A percentile compares a stretch with the other conserved stretches of the same genome.
phyloP scores from a whole-genome alignment of 2,888 invertebrate species.

The Ecliptopera silaceata region DNA sequence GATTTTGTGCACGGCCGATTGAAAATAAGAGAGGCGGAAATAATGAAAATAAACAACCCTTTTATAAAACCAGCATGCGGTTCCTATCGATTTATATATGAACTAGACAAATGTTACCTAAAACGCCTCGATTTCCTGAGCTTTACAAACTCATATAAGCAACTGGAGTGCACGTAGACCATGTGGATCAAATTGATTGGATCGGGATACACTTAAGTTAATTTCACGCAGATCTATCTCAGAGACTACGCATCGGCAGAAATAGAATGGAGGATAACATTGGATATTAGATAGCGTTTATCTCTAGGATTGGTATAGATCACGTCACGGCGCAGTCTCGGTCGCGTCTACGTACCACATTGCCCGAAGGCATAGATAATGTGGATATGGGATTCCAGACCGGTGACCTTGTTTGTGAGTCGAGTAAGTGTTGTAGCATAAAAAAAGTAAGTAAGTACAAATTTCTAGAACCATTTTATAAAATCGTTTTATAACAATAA shows the following conservation, averaged over 20 bases:
- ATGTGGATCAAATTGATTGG: constrained; percentile 6
- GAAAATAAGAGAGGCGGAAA: constrained; percentile 42
- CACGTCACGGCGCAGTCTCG: constrained; percentile 51
- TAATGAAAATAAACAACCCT: constrained; percentile 26
- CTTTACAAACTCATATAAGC: neutral
- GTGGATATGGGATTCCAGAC: constrained; percentile 42
- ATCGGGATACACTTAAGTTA: constrained; percentile 10
- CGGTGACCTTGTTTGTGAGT: constrained; percentile 48
- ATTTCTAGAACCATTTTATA: too few relatives aligned
- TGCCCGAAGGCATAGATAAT: constrained; percentile 49
- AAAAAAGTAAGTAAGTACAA: too few relatives aligned
- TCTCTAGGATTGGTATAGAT: constrained; percentile 53
- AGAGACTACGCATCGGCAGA: constrained; percentile 6
- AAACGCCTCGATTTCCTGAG: neutral
- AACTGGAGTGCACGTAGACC: constrained; percentile 9
- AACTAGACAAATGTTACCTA: constrained; percentile 6
- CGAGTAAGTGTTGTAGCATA: neutral
- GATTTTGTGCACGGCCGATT: constrained; percentile 51
- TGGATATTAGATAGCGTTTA: constrained; percentile 53
- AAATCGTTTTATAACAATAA: too few relatives aligned
- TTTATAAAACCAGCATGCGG: constrained; percentile 11
- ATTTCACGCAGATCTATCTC: constrained; percentile 10
- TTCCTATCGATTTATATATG: constrained; percentile 6
- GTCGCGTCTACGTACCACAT: constrained; percentile 54
- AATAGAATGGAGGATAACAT: constrained; percentile 10